Percentiles rank a stretch among this genome's conserved stretches.
These are phyloP conservation scores for Lophotis ruficrista DNA, from an alignment of 2,113 vertebrate species.

Conservation along the genomic window DNA sequence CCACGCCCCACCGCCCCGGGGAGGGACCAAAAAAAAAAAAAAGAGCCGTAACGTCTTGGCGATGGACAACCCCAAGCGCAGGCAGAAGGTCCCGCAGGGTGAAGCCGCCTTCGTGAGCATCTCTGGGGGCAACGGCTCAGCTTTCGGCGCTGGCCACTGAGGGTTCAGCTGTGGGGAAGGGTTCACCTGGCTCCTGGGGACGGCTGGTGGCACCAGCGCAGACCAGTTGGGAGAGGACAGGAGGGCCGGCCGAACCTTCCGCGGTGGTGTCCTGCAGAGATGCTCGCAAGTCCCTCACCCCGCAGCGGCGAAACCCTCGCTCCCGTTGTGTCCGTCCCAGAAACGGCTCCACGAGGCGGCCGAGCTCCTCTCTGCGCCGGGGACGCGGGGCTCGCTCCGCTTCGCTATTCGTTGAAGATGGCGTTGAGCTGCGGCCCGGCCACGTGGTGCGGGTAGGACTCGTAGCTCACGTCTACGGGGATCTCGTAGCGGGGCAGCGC, in stretches of 20 bases:
- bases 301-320: not conserved
- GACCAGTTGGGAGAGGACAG: not conserved
- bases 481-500: conserved; percentile 82
- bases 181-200: not conserved
- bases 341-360: not conserved
- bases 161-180: not conserved
- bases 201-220: not conserved
- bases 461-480: conserved; percentile 89
- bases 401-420: conserved; percentile 85
- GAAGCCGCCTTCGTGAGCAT: not conserved
- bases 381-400: not conserved
- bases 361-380: not conserved
- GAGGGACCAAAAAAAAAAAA: not conserved
- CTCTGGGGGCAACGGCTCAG: not conserved
- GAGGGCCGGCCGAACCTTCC: not conserved
- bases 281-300: not conserved
- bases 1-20: not conserved
- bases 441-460: conserved; percentile 83
- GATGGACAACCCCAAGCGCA: not conserved
- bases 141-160: rapidly evolving
- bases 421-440: conserved; percentile 82
- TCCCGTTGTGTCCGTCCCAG: not conserved
- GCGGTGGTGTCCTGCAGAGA: not conserved
- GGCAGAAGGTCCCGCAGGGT: not conserved
- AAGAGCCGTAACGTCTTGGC: rapidly evolving